A percentile compares a stretch with the other conserved stretches of the same genome.
phyloP scores from a whole-genome alignment of 2,797 vertebrate species.

The Allobates femoralis region DNA sequence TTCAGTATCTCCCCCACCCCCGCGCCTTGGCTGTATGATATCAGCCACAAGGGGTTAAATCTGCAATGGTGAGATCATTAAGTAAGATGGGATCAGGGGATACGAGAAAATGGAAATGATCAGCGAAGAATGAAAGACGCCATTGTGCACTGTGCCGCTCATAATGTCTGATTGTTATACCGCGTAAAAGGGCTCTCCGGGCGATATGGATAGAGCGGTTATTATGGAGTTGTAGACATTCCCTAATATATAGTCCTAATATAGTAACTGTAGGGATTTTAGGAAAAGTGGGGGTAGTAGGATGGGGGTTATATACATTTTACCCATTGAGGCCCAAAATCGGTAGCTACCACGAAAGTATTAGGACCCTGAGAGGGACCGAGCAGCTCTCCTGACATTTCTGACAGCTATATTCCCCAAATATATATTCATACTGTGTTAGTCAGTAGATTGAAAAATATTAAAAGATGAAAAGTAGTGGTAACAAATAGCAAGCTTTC shows the following conservation, averaged over 20 bases:
- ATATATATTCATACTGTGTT: no score
- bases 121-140: slow-evolving; percentile 39
- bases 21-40: not conserved
- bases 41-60: slow-evolving; percentile 35
- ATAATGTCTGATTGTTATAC: slow-evolving; percentile 3
- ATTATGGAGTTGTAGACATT: slow-evolving; percentile 4
- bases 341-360: not conserved
- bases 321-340: not conserved
- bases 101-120: slow-evolving; percentile 37
- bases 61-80: slow-evolving; percentile 73
- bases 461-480: no score
- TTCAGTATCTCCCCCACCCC: not conserved
- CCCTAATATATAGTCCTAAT: not conserved
- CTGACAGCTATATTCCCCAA: no score
- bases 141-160: slow-evolving; percentile 34
- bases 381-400: no score
- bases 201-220: not conserved
- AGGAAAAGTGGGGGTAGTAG: not conserved
- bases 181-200: not conserved
- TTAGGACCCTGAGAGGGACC: no score
- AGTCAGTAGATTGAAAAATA: no score
- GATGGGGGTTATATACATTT: not conserved
- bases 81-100: slow-evolving; percentile 33
- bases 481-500: no score
- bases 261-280: not conserved